Conservation (phyloP, 2,888 invertebrate species). For the Drosophila merina region DNA sequence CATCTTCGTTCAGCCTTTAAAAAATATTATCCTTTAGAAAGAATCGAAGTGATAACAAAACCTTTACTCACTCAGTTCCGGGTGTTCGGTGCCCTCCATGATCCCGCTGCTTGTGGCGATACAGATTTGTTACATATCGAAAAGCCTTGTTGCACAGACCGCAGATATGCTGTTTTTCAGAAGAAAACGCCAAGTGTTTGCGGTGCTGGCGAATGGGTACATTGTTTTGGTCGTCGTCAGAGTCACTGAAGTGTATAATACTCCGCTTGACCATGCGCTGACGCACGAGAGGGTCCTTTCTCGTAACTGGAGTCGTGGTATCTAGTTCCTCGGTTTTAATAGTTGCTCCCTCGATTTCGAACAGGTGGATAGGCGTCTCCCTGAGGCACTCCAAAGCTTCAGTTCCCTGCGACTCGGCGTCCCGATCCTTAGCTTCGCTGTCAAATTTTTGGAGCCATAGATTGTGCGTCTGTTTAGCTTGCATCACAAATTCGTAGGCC, state of each 20-base stretch:
- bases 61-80: neutral
- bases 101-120: conserved; percentile 54
- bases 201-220: conserved; percentile 52
- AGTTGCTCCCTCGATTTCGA: conserved; percentile 60
- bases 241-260: conserved; percentile 27
- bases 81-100: conserved; percentile 26
- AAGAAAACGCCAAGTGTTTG: neutral
- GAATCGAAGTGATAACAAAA: neutral
- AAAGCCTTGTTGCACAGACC: conserved; percentile 53
- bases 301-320: neutral
- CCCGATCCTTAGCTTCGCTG: neutral
- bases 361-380: conserved; percentile 57
- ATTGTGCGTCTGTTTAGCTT: conserved; percentile 54
- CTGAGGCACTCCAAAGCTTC: conserved; percentile 51
- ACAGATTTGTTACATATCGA: conserved; percentile 59
- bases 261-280: conserved; percentile 20
- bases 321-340: conserved; percentile 59
- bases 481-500: conserved; percentile 59
- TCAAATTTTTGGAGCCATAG: conserved; percentile 44
- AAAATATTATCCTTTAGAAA: neutral
- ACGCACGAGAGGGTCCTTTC: conserved; percentile 53
- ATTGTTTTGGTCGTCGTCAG: conserved; percentile 55
- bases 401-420: conserved; percentile 14
- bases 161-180: conserved; percentile 47
- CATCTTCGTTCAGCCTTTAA: conserved; percentile 23